Percentiles rank a stretch among this genome's conserved stretches.
phyloP scores from a whole-genome alignment of 2,113 vertebrate genomes.

The Campylomormyrus tamandua region DNA sequence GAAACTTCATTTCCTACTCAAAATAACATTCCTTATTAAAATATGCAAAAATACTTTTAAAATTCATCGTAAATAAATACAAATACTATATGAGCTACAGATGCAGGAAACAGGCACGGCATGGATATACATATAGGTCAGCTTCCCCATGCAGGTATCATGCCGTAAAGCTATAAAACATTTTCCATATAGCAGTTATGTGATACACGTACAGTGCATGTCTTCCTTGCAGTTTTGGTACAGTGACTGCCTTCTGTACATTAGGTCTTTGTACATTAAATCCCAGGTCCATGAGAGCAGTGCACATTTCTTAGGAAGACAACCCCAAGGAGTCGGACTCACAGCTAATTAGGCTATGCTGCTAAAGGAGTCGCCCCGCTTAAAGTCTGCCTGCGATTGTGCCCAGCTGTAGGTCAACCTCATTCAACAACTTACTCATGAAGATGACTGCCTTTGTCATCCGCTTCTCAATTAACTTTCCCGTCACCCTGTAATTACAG shows the following conservation, averaged over 20 bases:
- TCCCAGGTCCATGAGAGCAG: neutral
- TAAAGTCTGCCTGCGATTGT: neutral
- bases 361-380: neutral
- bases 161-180: neutral
- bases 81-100: neutral
- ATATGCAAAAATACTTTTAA: neutral
- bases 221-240: neutral
- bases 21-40: neutral
- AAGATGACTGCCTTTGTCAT: neutral
- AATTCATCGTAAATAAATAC: neutral
- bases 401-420: neutral
- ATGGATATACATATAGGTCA: neutral
- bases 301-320: neutral
- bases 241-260: neutral
- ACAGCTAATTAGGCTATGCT: neutral
- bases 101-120: neutral
- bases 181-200: neutral
- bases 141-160: neutral
- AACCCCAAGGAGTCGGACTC: neutral
- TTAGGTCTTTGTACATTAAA: neutral
- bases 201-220: neutral
- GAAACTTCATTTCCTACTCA: neutral
- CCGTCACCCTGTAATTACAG: neutral
- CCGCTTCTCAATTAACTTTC: slow-evolving; percentile 1
- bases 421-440: neutral